A percentile compares a stretch with the other conserved stretches of the same genome.
Evolutionary conservation across 2,113 vertebrate species (phyloP).

Genomic region (Chitala chitala): DNA sequence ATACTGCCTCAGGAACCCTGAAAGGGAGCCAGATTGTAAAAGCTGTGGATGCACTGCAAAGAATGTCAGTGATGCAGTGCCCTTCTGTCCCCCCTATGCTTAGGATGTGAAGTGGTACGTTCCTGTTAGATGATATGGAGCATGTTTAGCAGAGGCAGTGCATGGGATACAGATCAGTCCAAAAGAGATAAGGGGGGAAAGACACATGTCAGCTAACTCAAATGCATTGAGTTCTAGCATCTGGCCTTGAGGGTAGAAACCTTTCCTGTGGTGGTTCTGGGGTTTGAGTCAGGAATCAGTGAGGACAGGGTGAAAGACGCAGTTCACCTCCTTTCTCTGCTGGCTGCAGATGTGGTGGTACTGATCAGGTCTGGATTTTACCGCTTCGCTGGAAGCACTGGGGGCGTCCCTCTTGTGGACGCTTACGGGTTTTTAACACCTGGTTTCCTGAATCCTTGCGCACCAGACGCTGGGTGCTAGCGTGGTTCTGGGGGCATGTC

Average conservation of each 20-base stretch:
- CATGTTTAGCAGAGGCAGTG: conserved; percentile 61
- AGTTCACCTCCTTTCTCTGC: too few relatives aligned
- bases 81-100: conserved; percentile 26
- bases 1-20: conserved; percentile 34
- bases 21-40: conserved; percentile 43
- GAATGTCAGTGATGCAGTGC: conserved; percentile 51
- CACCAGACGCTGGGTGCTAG: conserved; percentile 37
- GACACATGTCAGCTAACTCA: conserved; percentile 42
- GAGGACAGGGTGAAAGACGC: too few relatives aligned
- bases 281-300: too few relatives aligned
- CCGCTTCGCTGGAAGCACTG: conserved; percentile 28
- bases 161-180: conserved; percentile 36
- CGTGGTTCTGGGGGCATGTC: conserved; percentile 69
- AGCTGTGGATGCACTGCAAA: conserved; percentile 35
- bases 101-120: conserved; percentile 68
- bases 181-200: conserved; percentile 30
- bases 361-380: conserved; percentile 43
- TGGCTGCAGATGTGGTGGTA: conserved; percentile 53
- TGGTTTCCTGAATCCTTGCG: conserved; percentile 32
- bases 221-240: conserved; percentile 39
- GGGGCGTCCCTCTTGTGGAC: conserved; percentile 20
- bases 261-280: conserved; percentile 27
- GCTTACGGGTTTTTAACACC: conserved; percentile 34
- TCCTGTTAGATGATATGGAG: conserved; percentile 78
- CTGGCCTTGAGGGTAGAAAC: conserved; percentile 43